These are phyloP conservation scores for Ctenicera cuprea DNA, from an alignment of 2,888 invertebrate genomes.

Conservation along the genomic window DNA sequence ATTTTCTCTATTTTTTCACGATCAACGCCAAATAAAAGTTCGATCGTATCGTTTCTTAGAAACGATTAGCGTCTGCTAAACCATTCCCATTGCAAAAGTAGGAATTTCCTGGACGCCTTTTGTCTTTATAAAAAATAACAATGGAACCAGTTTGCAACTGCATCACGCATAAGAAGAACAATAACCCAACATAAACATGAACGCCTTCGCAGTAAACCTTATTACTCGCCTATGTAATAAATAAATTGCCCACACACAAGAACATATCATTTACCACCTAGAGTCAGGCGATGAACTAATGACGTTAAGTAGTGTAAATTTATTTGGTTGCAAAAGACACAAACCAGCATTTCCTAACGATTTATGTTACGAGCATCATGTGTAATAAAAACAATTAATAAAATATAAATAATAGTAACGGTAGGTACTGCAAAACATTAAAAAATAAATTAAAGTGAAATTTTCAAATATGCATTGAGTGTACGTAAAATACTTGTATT, in stretches of 20 bases:
- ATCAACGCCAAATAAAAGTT: too few relatives aligned
- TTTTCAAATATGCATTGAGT: too few relatives aligned
- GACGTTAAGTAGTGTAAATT: conserved; percentile 23
- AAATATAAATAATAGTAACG: too few relatives aligned
- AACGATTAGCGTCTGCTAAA: too few relatives aligned
- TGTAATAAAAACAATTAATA: too few relatives aligned
- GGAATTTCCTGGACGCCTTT: background rate
- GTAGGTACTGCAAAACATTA: too few relatives aligned
- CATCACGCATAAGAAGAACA: conserved; percentile 23
- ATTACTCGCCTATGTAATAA: conserved; percentile 20
- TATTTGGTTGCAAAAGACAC: conserved; percentile 1
- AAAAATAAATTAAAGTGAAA: too few relatives aligned
- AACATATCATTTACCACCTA: conserved; percentile 21
- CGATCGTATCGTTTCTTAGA: too few relatives aligned
- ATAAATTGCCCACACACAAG: conserved; percentile 22
- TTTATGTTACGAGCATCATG: too few relatives aligned
- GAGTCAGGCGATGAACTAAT: conserved; percentile 15
- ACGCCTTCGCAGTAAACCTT: conserved; percentile 3
- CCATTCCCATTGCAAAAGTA: too few relatives aligned
- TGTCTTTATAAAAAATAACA: background rate
- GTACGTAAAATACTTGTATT: too few relatives aligned
- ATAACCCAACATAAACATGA: conserved; percentile 18
- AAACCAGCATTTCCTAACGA: background rate
- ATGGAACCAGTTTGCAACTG: conserved; percentile 2
- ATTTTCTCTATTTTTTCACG: too few relatives aligned